Evolutionary conservation across 2,888 invertebrate genomes (phyloP).

Genomic region (Elysia crispata): DNA sequence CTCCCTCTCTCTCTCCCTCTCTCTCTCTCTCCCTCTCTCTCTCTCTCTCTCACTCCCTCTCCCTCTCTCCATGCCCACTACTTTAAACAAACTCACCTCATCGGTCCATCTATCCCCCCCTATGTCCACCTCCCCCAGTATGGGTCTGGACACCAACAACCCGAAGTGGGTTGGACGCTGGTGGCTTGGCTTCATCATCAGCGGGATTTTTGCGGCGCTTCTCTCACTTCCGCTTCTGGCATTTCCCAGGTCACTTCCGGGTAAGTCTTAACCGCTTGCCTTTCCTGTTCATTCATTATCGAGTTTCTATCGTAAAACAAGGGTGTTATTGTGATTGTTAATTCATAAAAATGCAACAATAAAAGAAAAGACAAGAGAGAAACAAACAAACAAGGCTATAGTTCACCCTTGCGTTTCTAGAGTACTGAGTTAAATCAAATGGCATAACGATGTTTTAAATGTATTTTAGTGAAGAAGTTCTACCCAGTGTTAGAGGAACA

Average conservation of each 20-base stretch:
- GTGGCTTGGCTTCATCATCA: constrained; percentile 93
- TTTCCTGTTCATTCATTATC: background rate
- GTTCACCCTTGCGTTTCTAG: too few species aligned
- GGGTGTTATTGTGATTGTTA: too few species aligned
- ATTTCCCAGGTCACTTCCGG: constrained; percentile 66
- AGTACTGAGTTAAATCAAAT: too few species aligned
- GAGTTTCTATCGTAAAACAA: too few species aligned
- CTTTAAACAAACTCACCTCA: background rate
- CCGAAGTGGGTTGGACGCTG: constrained; percentile 93
- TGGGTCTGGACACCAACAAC: constrained; percentile 61
- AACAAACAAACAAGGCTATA: too few species aligned
- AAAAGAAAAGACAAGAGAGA: too few species aligned
- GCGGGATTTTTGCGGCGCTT: constrained; percentile 88
- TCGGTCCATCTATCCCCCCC: background rate
- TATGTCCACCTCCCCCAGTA: constrained; percentile 51
- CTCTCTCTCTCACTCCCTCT: background rate
- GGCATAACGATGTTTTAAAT: too few species aligned
- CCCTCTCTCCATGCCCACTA: background rate
- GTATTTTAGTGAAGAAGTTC: too few species aligned
- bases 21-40: too few species aligned
- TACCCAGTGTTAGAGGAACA: too few species aligned
- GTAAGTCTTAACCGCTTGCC: constrained; percentile 44
- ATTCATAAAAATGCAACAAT: too few species aligned
- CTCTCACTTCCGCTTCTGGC: constrained; percentile 93
- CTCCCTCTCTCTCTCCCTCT: too few species aligned